These are phyloP conservation scores for Caenorhabditis briggsae DNA, from an alignment of 1,140 invertebrate genomes.

Conservation along the genomic window DNA sequence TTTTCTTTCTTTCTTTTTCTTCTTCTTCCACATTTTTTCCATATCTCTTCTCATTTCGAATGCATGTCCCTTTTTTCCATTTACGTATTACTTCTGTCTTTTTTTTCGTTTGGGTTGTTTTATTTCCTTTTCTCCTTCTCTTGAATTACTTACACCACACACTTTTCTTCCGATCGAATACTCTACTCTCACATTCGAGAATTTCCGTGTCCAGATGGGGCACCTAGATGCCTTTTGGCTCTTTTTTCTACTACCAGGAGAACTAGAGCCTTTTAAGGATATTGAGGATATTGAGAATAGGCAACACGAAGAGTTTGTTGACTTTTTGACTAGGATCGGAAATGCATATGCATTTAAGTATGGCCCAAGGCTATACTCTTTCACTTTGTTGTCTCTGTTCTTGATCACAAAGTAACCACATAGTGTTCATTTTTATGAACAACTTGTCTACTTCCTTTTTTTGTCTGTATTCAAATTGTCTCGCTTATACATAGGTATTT, in stretches of 20 bases:
- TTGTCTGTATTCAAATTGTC: no score
- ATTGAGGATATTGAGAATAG: not conserved
- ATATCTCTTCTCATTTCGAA: conserved; percentile 49
- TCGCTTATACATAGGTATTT: no score
- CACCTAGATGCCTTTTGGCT: conserved; percentile 30
- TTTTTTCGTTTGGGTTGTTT: conserved; percentile 8
- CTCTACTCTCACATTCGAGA: not conserved
- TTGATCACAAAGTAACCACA: no score
- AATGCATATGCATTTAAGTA: conserved; percentile 39
- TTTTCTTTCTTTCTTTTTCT: conserved; percentile 3
- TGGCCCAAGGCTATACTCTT: conserved; percentile 23
- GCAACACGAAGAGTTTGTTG: conserved; percentile 12
- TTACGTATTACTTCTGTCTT: conserved; percentile 14
- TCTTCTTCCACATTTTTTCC: conserved; percentile 23
- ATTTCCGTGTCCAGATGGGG: conserved; percentile 9
- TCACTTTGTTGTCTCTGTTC: not conserved
- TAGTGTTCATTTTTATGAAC: no score
- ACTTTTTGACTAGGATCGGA: conserved; percentile 43
- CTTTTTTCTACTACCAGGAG: conserved; percentile 28
- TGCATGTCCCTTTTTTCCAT: conserved; percentile 40
- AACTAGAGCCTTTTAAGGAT: not conserved
- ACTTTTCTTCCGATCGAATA: conserved; percentile 20
- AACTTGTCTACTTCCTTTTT: no score
- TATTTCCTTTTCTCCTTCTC: not conserved
- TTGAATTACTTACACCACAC: conserved; percentile 2